Percentiles rank a stretch among this genome's conserved stretches.
phyloP scores from a whole-genome alignment of 2,888 invertebrate genomes.

The Carterocephalus palaemon region DNA sequence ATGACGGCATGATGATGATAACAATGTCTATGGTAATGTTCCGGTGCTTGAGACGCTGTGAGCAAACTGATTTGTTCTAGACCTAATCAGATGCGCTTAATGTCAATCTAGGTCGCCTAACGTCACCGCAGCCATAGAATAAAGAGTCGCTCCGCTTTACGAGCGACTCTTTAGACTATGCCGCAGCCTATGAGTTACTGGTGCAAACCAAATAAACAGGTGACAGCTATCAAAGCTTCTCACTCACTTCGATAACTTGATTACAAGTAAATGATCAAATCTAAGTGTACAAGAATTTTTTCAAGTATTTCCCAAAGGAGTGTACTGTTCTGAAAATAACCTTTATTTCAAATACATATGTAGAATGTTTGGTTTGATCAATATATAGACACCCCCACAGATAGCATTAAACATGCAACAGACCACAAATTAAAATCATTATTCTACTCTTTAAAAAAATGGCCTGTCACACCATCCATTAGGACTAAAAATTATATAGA shows the following conservation, averaged over 20 bases:
- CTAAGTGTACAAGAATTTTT: conserved; percentile 47
- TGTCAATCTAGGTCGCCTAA: no score
- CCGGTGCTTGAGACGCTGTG: no score
- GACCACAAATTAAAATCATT: conserved; percentile 78
- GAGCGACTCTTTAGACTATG: no score
- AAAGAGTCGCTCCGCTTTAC: no score
- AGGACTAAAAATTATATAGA: conserved; percentile 80
- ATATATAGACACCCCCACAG: conserved; percentile 65
- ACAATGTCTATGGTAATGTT: no score
- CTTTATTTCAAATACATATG: conserved; percentile 53
- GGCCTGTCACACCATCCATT: conserved; percentile 73
- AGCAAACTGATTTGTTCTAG: no score
- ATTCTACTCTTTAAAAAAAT: conserved; percentile 69
- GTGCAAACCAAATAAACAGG: no score
- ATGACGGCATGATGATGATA: no score
- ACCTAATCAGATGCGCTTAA: no score
- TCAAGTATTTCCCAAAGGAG: conserved; percentile 48
- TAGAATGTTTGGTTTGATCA: conserved; percentile 64
- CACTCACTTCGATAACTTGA: conserved; percentile 43
- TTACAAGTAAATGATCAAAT: conserved; percentile 49
- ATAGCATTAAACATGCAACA: conserved; percentile 73
- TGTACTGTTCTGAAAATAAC: conserved; percentile 51
- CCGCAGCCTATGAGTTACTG: no score
- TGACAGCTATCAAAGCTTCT: no score
- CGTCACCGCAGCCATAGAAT: no score